A percentile compares a stretch with the other conserved stretches of the same genome.
These are phyloP conservation scores for Festucalex cinctus DNA, from an alignment of 2,113 vertebrate species.

Conservation along the genomic window DNA sequence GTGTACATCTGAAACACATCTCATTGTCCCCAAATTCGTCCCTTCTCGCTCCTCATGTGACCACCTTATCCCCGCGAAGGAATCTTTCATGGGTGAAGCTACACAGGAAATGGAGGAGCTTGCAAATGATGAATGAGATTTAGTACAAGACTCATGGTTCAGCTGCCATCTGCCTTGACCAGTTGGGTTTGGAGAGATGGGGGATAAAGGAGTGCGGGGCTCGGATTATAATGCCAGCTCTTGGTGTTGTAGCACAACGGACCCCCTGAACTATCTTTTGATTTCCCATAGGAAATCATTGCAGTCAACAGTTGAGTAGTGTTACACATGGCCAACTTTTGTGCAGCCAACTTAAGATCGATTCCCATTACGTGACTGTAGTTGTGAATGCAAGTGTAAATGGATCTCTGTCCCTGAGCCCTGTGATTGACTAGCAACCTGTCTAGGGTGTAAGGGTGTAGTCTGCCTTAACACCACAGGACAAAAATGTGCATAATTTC, in stretches of 20 bases:
- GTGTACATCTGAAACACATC: too few relatives aligned
- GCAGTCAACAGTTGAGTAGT: background rate
- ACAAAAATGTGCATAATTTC: too few relatives aligned
- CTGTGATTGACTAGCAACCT: background rate
- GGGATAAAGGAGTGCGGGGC: background rate
- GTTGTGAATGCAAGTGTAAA: background rate
- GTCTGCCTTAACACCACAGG: background rate
- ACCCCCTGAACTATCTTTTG: background rate
- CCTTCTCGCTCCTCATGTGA: too few relatives aligned
- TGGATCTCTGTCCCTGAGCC: background rate
- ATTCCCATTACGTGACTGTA: background rate
- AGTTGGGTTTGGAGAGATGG: background rate
- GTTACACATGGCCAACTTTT: background rate
- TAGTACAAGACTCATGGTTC: background rate
- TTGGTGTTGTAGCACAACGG: background rate
- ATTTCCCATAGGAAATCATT: conserved; percentile 2
- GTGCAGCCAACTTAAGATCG: background rate
- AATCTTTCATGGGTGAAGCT: too few relatives aligned
- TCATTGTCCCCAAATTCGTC: too few relatives aligned
- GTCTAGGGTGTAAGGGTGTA: background rate
- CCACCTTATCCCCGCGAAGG: too few relatives aligned
- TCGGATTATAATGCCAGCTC: background rate
- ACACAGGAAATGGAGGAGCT: too few relatives aligned
- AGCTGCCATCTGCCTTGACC: background rate
- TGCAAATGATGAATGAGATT: too few relatives aligned